Conservation (phyloP, 2,888 invertebrate species). For the Linnaemya tessellans region DNA sequence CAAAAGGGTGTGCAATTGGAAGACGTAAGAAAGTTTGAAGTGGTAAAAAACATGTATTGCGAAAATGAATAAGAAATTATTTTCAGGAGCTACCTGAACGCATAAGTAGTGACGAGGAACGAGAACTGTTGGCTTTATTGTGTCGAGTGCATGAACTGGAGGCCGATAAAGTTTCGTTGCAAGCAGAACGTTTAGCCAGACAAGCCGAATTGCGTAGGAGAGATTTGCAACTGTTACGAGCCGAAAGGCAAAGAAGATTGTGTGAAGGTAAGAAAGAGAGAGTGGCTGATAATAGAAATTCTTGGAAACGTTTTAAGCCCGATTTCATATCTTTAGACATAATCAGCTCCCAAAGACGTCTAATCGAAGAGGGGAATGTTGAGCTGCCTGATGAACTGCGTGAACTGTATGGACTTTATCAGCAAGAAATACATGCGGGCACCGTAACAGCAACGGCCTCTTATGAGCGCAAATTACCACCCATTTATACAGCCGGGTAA, state of each 20-base stretch:
- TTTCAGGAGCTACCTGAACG: slow-evolving; percentile 90
- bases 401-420: slow-evolving; percentile 92
- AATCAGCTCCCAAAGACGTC: slow-evolving; percentile 92
- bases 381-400: slow-evolving; percentile 89
- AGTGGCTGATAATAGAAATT: not conserved
- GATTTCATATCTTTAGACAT: slow-evolving; percentile 86
- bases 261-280: slow-evolving; percentile 85
- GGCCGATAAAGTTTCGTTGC: slow-evolving; percentile 94
- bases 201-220: slow-evolving; percentile 93
- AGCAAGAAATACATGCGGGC: slow-evolving; percentile 93
- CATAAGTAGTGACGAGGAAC: slow-evolving; percentile 94
- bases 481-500: slow-evolving; percentile 83
- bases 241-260: slow-evolving; percentile 92
- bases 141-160: slow-evolving; percentile 96
- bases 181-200: slow-evolving; percentile 92
- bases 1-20: slow-evolving; percentile 91
- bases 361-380: slow-evolving; percentile 91
- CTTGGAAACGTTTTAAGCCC: not conserved
- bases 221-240: slow-evolving; percentile 91
- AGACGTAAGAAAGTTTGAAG: slow-evolving; percentile 86
- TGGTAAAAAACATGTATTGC: not conserved
- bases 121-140: slow-evolving; percentile 92
- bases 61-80: not conserved
- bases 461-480: slow-evolving; percentile 83
- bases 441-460: slow-evolving; percentile 83